These are phyloP conservation scores for Eilema sororculum DNA, from an alignment of 2,888 invertebrate species.

Conservation along the genomic window DNA sequence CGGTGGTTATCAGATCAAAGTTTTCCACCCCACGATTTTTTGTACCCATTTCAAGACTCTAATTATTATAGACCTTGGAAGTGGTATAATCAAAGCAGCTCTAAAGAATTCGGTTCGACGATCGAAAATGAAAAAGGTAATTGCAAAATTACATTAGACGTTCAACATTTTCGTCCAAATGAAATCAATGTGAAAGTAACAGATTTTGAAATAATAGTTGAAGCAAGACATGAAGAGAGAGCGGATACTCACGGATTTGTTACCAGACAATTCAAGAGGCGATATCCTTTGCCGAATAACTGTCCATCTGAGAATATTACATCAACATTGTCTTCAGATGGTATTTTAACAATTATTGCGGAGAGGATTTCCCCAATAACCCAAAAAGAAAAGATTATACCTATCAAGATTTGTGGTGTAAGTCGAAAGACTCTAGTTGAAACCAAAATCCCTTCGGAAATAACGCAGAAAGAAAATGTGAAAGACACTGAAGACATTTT, in stretches of 20 bases:
- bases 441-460: conserved; percentile 33
- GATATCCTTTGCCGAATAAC: conserved; percentile 74
- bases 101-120: conserved; percentile 61
- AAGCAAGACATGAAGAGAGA: conserved; percentile 84
- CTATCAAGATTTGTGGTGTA: conserved; percentile 57
- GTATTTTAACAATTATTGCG: conserved; percentile 60
- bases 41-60: conserved; percentile 56
- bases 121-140: conserved; percentile 63
- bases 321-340: conserved; percentile 67
- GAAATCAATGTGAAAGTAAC: conserved; percentile 90
- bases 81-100: conserved; percentile 45
- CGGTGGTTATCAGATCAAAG: conserved; percentile 45
- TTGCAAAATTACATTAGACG: conserved; percentile 88
- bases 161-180: conserved; percentile 89
- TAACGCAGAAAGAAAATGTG: conserved; percentile 34
- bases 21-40: conserved; percentile 56
- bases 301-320: conserved; percentile 59
- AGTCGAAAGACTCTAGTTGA: conserved; percentile 32
- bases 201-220: conserved; percentile 87
- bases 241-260: conserved; percentile 80
- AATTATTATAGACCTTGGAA: conserved; percentile 65
- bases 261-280: conserved; percentile 78
- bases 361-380: conserved; percentile 42
- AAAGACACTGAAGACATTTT: conserved; percentile 34
- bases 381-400: conserved; percentile 58